Percentiles rank a stretch among this genome's conserved stretches.
These are phyloP conservation scores for Polyploca ridens DNA, from an alignment of 2,888 invertebrate genomes.

Conservation along the genomic window DNA sequence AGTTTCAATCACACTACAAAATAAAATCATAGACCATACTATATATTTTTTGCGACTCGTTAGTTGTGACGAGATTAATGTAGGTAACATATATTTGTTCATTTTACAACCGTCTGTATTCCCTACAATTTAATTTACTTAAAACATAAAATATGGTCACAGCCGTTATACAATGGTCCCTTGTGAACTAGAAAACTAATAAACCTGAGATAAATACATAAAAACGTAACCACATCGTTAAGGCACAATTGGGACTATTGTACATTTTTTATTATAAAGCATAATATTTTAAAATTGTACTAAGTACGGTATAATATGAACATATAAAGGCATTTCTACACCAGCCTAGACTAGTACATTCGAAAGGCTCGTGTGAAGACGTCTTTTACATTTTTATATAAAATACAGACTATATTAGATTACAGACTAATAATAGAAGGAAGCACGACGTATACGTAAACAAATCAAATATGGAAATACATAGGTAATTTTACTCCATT, in stretches of 20 bases:
- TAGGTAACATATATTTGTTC: background rate
- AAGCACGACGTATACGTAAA: background rate
- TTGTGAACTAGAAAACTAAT: background rate
- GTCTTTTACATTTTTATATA: background rate
- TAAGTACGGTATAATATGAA: background rate
- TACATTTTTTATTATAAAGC: slow-evolving; percentile 2
- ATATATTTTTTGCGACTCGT: background rate
- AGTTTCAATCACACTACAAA: background rate
- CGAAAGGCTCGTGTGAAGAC: background rate
- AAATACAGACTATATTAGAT: background rate
- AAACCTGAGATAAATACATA: background rate
- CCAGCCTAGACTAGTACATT: slow-evolving; percentile 3
- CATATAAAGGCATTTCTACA: slow-evolving; percentile 9
- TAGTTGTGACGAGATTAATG: background rate
- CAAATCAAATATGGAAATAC: too few species aligned
- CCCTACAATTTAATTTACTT: background rate
- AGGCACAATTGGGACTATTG: slow-evolving; percentile 5
- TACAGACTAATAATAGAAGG: background rate
- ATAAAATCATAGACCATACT: background rate
- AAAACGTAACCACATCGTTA: background rate
- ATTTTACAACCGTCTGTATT: background rate
- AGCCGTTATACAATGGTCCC: slow-evolving; percentile 14
- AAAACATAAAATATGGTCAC: slow-evolving; percentile 5
- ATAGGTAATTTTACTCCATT: too few species aligned
- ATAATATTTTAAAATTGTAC: background rate